phyloP scores from a whole-genome alignment of 2,113 vertebrate genomes.

The Spheniscus mendiculus region DNA sequence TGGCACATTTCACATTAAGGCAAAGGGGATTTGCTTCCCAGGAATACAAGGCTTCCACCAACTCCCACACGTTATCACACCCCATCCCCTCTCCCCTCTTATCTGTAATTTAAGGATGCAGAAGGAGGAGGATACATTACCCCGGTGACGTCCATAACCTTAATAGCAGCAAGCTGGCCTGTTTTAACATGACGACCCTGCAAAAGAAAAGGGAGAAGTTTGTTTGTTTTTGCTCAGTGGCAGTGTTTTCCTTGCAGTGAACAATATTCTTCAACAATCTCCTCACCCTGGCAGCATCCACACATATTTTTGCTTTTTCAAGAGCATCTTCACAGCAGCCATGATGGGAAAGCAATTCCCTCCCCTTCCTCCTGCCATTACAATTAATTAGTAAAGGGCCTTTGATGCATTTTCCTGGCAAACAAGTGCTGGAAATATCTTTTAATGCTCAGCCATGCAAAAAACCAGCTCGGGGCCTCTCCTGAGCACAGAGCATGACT shows the following conservation, averaged over 20 bases:
- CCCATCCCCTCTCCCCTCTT: neutral
- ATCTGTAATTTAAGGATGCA: neutral
- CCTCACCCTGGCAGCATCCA: neutral
- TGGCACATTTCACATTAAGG: neutral
- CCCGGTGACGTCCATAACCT: conserved; percentile 99
- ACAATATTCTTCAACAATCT: neutral
- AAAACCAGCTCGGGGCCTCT: neutral
- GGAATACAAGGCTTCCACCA: neutral
- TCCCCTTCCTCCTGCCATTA: conserved; percentile 31
- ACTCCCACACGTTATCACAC: neutral
- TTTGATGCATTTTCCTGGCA: conserved; percentile 21
- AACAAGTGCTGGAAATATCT: conserved; percentile 18
- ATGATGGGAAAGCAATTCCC: conserved; percentile 25
- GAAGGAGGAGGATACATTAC: conserved; percentile 76
- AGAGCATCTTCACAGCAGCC: conserved; percentile 41
- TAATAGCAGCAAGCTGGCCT: conserved; percentile 96
- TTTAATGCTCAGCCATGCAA: conserved; percentile 41
- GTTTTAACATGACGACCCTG: conserved; percentile 99
- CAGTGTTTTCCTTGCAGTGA: neutral
- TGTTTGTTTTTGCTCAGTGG: too few species aligned
- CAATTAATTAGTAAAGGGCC: conserved; percentile 32
- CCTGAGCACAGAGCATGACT: conserved; percentile 7
- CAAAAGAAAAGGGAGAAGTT: conserved; percentile 43
- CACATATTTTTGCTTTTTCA: neutral
- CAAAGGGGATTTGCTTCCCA: neutral